phyloP scores from a whole-genome alignment of 2,113 vertebrate species.

The Hippocampus barbouri region DNA sequence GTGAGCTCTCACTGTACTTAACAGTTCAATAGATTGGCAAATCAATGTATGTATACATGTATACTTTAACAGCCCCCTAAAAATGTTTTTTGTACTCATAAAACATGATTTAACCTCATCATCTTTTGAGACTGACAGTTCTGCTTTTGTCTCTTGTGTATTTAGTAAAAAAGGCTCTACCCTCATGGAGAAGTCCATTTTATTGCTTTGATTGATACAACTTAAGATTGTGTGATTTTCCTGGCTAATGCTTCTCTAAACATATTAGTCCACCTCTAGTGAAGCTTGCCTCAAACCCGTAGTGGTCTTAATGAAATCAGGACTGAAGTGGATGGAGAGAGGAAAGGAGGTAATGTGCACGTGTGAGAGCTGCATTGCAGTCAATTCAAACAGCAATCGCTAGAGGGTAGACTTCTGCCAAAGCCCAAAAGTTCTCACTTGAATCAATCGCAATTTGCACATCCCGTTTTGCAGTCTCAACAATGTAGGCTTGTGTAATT shows the following conservation, averaged over 20 bases:
- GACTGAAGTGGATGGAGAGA: constrained; percentile 6
- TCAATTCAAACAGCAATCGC: not conserved
- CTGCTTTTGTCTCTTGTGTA: constrained; percentile 17
- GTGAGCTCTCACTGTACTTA: too few relatives aligned
- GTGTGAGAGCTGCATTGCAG: not conserved
- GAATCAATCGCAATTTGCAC: too few relatives aligned
- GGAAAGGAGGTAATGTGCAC: not conserved
- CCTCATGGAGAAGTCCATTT: constrained; percentile 24
- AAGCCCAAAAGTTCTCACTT: not conserved
- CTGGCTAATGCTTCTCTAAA: constrained; percentile 48
- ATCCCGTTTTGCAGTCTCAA: too few relatives aligned
- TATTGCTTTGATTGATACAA: constrained; percentile 46
- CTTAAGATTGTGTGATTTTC: constrained; percentile 24
- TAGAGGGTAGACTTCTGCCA: not conserved
- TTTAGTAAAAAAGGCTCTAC: constrained; percentile 5
- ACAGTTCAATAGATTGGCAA: too few relatives aligned
- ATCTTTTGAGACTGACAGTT: constrained; percentile 16
- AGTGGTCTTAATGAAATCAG: constrained; percentile 65
- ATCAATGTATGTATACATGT: too few relatives aligned
- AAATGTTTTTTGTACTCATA: constrained; percentile 13
- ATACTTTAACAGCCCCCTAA: constrained; percentile 24
- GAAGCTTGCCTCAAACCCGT: constrained; percentile 36
- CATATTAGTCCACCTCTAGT: constrained; percentile 44
- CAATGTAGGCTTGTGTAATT: too few relatives aligned
- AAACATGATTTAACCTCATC: constrained; percentile 30